phyloP scores from a whole-genome alignment of 2,888 invertebrate species.

The Sacculina carcini region DNA sequence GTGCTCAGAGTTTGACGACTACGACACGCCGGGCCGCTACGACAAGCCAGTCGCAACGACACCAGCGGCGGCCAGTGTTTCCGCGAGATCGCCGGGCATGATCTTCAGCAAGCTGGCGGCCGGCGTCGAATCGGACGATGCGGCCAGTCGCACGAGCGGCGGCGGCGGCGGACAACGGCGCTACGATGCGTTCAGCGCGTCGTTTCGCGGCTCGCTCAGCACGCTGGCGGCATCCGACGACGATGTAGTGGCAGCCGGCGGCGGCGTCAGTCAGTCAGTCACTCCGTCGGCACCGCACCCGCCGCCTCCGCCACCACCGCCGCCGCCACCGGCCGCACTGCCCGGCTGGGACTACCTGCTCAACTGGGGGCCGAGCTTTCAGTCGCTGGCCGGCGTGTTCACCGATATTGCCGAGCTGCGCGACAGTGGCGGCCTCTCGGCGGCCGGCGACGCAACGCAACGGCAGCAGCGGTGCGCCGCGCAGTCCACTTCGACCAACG shows the following conservation, averaged over 20 bases:
- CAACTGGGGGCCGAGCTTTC: slow-evolving; percentile 90
- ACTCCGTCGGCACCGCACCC: slow-evolving; percentile 57
- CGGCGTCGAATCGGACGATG: slow-evolving; percentile 17
- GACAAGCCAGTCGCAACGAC: too few species aligned
- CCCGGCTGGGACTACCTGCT: slow-evolving; percentile 80
- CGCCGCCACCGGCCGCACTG: slow-evolving; percentile 40
- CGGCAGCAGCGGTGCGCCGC: too few species aligned
- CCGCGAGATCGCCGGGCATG: slow-evolving; percentile 29
- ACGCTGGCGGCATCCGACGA: slow-evolving; percentile 82
- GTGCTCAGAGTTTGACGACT: slow-evolving; percentile 82
- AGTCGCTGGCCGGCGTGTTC: slow-evolving; percentile 80
- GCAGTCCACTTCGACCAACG: not conserved
- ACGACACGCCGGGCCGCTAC: slow-evolving; percentile 19
- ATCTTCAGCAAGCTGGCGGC: slow-evolving; percentile 27
- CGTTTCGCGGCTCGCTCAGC: slow-evolving; percentile 74
- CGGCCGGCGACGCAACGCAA: slow-evolving; percentile 4
- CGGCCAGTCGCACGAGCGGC: slow-evolving; percentile 17
- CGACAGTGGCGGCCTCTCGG: slow-evolving; percentile 30
- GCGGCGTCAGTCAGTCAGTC: slow-evolving; percentile 37
- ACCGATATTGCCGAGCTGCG: slow-evolving; percentile 87
- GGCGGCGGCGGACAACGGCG: slow-evolving; percentile 20
- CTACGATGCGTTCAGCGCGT: slow-evolving; percentile 75
- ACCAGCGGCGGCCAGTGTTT: too few species aligned
- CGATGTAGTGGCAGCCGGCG: too few species aligned
- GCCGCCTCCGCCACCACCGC: slow-evolving; percentile 47